Base-by-base conservation (phyloP, 2,888 invertebrate species). In the Ennomos erosarius region DNA sequence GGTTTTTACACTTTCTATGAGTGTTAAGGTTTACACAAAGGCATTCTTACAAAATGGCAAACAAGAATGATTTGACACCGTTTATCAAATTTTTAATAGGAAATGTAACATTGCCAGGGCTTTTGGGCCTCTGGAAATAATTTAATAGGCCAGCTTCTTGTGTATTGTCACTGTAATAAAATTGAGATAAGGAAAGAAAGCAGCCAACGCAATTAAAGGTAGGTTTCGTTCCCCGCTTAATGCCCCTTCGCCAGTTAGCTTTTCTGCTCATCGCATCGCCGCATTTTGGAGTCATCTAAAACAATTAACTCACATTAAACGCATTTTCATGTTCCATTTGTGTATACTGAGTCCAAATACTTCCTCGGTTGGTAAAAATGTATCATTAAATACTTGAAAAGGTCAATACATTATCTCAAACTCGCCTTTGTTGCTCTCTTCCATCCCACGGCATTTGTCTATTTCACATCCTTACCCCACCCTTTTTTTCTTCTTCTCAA, bases 101-200 rank as follows among this genome's bases (percentile, higher is more conserved):
- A 74, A 73, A 70, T 74, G 74, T 72, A 61, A 50, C 61, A 54
- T 64, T 42, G 55, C 61, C 61, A 62, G 64, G 62, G 55, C 58
- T 55, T 67, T 64, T 63, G 68, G 63, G 67, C 67, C 70, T 72
- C 68, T 69, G 69, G 79, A 80, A 83, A 87, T 87, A 88, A 88
- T 88, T 86, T 85, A 85, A 89, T 81, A 81, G 88, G 74, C 75
- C 75, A 73, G 77, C 78, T 26, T 79, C 75, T 84, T 84, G 86
- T 78, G 81, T 85, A 87, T 88, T 88, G 85, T 87, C 88, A 79
- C 82, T 81, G 82, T 86, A 84, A 89, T 88, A 85, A 88, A 85
- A 85, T 82, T 82, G 76, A 73, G 85, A 87, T 88, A 86, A 84
- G 84, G 83, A 85, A 85, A 87, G 82, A 85, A 86, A 85, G 77